These are phyloP conservation scores for Lydus trimaculatus DNA, from an alignment of 2,888 invertebrate genomes.

Conservation along the genomic window DNA sequence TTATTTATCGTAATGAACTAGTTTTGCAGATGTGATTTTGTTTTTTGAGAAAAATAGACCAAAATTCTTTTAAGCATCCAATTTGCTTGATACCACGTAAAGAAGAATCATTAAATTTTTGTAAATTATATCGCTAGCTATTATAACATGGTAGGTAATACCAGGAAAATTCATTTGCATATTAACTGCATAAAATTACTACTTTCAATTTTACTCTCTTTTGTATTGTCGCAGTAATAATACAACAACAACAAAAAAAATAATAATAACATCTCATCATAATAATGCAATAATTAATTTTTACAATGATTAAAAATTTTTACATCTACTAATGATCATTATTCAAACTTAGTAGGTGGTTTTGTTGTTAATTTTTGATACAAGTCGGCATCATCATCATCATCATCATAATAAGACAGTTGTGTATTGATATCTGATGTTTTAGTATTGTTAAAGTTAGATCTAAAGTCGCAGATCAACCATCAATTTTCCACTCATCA, in stretches of 20 bases:
- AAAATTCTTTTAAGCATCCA: too few species aligned
- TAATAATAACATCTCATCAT: neutral
- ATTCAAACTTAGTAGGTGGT: constrained; percentile 10
- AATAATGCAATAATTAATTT: neutral
- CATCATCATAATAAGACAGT: neutral
- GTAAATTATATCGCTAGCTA: too few species aligned
- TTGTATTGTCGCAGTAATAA: too few species aligned
- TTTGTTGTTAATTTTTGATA: constrained; percentile 1
- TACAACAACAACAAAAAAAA: too few species aligned
- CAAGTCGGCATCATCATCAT: neutral
- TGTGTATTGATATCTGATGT: neutral
- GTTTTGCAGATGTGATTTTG: too few species aligned
- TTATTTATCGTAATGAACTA: too few species aligned
- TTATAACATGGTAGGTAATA: too few species aligned
- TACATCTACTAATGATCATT: neutral
- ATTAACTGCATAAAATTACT: neutral
- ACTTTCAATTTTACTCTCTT: neutral
- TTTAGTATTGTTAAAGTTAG: neutral
- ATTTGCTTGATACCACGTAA: too few species aligned
- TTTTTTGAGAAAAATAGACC: too few species aligned
- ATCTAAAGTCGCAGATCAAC: constrained; percentile 39
- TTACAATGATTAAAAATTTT: neutral
- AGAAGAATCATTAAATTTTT: too few species aligned
- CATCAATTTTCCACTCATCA: constrained; percentile 51
- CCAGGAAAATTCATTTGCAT: too few species aligned